A percentile compares a stretch with the other conserved stretches of the same genome.
phyloP scores from a whole-genome alignment of 2,113 vertebrate genomes.

The Oryzias celebensis region DNA sequence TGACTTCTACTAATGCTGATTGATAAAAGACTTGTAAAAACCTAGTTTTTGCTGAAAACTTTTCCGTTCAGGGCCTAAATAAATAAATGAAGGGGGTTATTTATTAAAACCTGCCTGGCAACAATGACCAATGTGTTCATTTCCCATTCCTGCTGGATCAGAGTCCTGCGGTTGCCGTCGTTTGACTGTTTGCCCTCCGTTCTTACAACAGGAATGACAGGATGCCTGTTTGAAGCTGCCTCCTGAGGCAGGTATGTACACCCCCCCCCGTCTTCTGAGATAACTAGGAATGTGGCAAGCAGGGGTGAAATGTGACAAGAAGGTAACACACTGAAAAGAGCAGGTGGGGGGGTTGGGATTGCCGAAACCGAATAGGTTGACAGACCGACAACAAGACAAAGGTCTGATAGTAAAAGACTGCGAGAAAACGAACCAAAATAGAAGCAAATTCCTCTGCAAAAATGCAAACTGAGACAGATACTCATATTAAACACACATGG shows the following conservation, averaged over 20 bases:
- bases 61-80: background rate
- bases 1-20: too few species aligned
- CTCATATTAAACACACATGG: slow-evolving; percentile 26
- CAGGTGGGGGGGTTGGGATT: slow-evolving; percentile 20
- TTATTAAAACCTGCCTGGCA: background rate
- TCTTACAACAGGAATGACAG: slow-evolving; percentile 33
- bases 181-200: slow-evolving; percentile 6
- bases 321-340: slow-evolving; percentile 67
- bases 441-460: slow-evolving; percentile 3
- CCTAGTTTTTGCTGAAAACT: background rate
- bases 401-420: slow-evolving; percentile 2
- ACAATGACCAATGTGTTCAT: background rate
- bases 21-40: too few species aligned
- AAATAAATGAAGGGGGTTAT: background rate
- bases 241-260: slow-evolving; percentile 59
- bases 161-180: background rate
- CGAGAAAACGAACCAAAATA: background rate
- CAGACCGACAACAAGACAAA: background rate
- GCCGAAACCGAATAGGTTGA: slow-evolving; percentile 11
- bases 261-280: slow-evolving; percentile 47
- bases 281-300: slow-evolving; percentile 74
- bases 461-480: slow-evolving; percentile 32
- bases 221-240: slow-evolving; percentile 26
- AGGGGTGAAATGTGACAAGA: slow-evolving; percentile 79
- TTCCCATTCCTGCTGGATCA: slow-evolving; percentile 10